A percentile compares a stretch with the other conserved stretches of the same genome.
These are phyloP conservation scores for Saturnia japonica DNA, from an alignment of 2,888 invertebrate species.

Conservation along the genomic window DNA sequence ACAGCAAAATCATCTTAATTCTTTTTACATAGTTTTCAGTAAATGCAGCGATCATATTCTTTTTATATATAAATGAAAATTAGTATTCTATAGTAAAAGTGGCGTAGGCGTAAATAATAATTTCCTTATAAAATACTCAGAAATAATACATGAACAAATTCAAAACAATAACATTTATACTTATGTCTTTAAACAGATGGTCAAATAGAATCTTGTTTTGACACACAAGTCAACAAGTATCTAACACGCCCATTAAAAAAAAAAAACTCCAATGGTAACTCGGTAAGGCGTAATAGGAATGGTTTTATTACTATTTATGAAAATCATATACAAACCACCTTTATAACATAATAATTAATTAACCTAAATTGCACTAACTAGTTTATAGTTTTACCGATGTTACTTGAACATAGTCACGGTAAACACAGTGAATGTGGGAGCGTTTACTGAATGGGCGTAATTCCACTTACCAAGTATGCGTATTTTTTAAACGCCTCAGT, in stretches of 20 bases:
- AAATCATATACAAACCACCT: conserved; percentile 54
- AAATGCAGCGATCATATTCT: background rate
- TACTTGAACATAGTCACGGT: background rate
- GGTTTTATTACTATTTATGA: conserved; percentile 47
- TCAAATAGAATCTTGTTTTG: background rate
- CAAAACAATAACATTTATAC: background rate
- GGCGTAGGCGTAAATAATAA: conserved; percentile 22
- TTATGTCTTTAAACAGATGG: background rate
- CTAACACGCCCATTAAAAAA: background rate
- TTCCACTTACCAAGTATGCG: background rate
- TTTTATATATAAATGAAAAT: background rate
- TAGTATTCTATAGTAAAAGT: background rate
- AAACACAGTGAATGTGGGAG: background rate
- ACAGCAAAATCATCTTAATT: background rate
- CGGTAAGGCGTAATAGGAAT: conserved; percentile 50
- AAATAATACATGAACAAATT: background rate
- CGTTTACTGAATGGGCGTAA: background rate
- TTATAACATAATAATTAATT: conserved; percentile 58
- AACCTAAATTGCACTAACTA: conserved; percentile 73
- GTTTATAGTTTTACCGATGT: background rate
- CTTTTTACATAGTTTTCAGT: background rate
- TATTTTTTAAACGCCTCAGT: background rate
- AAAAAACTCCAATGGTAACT: background rate
- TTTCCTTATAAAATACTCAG: conserved; percentile 20
- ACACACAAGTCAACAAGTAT: background rate